Percentiles rank a stretch among this genome's conserved stretches.
Evolutionary conservation across 2,797 vertebrate species (phyloP).

Genomic region (Pogoniulus pusillus): DNA sequence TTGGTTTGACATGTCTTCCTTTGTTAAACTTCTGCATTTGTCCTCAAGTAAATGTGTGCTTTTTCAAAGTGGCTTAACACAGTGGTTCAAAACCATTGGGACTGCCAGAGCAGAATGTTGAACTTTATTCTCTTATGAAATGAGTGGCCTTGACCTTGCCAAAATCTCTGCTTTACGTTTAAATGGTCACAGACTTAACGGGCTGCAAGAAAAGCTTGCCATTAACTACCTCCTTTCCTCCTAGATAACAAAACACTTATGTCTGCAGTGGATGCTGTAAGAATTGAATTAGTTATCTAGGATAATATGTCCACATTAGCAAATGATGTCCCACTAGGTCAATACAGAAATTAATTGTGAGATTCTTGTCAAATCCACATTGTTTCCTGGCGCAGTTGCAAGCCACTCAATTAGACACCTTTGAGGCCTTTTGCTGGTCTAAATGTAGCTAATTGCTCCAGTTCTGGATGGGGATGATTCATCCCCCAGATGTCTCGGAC

Average conservation of each 20-base stretch:
- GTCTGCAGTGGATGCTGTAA: conserved; percentile 46
- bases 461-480: conserved; percentile 77
- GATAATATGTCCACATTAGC: conserved; percentile 71
- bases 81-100: conserved; percentile 22
- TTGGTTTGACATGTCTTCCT: conserved; percentile 52
- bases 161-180: conserved; percentile 62
- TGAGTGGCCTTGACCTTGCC: conserved; percentile 52
- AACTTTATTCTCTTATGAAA: conserved; percentile 59
- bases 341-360: conserved; percentile 77
- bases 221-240: conserved; percentile 65
- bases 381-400: conserved; percentile 75
- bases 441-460: conserved; percentile 81
- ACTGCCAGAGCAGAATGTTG: conserved; percentile 52
- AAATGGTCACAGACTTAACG: conserved; percentile 71
- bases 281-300: conserved; percentile 68
- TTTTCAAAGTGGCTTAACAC: conserved; percentile 22
- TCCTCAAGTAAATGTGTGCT: conserved; percentile 40
- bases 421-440: conserved; percentile 74
- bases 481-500: conserved; percentile 78
- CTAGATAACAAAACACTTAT: conserved; percentile 60
- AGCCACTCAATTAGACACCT: conserved; percentile 83
- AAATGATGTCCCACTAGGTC: conserved; percentile 76
- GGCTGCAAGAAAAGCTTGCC: conserved; percentile 45
- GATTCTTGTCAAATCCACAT: conserved; percentile 77
- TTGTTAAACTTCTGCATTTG: conserved; percentile 61